Evolutionary conservation across 2,113 vertebrate genomes (phyloP).

Genomic region (Ictalurus punctatus): DNA sequence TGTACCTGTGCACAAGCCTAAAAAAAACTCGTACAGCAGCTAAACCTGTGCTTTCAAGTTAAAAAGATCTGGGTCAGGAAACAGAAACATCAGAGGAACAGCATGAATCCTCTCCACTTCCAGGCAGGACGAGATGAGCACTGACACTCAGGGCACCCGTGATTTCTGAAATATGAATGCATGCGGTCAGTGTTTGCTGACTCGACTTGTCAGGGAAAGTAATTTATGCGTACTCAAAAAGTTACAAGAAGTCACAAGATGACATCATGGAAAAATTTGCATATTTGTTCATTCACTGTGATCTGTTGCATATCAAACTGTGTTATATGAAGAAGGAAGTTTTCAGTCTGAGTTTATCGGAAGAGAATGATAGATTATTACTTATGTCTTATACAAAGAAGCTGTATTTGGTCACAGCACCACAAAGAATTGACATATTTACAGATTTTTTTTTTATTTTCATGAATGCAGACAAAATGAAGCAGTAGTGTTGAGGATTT

Average conservation of each 20-base stretch:
- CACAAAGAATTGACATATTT: background rate
- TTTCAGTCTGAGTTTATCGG: background rate
- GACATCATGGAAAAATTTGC: background rate
- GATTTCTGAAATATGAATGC: conserved; percentile 73
- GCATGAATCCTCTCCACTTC: conserved; percentile 56
- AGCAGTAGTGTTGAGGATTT: background rate
- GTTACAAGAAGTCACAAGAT: background rate
- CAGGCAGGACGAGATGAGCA: conserved; percentile 67
- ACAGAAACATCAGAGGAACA: conserved; percentile 57
- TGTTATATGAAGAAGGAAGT: background rate
- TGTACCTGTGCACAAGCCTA: background rate
- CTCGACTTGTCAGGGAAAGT: background rate
- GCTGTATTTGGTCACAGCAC: background rate
- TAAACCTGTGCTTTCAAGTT: conserved; percentile 50
- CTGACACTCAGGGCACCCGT: conserved; percentile 69
- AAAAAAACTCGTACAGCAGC: conserved; percentile 49
- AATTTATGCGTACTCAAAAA: background rate
- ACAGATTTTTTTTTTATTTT: background rate
- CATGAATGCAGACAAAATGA: background rate
- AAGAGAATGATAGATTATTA: background rate
- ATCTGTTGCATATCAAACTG: background rate
- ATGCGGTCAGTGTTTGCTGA: background rate
- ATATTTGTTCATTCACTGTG: background rate
- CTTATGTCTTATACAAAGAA: background rate
- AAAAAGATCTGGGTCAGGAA: conserved; percentile 70